These are phyloP conservation scores for Myzus persicae DNA, from an alignment of 1,140 invertebrate genomes.

Conservation along the genomic window DNA sequence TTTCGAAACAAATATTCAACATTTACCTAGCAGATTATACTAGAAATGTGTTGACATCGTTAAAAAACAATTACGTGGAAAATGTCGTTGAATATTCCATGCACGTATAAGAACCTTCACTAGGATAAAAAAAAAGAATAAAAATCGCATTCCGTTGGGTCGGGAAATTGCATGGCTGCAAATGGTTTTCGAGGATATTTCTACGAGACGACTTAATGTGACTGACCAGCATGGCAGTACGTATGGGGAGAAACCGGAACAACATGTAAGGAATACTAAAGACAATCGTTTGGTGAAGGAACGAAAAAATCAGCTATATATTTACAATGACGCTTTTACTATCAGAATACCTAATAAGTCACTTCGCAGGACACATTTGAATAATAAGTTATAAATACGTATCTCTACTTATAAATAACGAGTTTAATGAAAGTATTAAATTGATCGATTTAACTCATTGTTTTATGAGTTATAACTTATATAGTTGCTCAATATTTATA, in stretches of 20 bases:
- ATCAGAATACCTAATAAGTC: conserved; percentile 16
- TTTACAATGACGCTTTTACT: neutral
- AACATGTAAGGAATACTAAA: conserved; percentile 43
- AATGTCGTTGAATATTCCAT: neutral
- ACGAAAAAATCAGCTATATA: neutral
- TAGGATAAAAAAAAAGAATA: conserved; percentile 18
- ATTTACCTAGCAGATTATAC: neutral
- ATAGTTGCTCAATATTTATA: neutral
- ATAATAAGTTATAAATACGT: neutral
- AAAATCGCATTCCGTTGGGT: neutral
- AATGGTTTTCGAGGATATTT: conserved; percentile 43
- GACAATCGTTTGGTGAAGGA: neutral
- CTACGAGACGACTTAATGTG: conserved; percentile 48
- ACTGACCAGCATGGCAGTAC: conserved; percentile 13
- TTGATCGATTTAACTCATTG: neutral
- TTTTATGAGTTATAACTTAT: neutral
- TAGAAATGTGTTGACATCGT: neutral
- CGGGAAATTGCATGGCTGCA: conserved; percentile 21
- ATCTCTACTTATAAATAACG: neutral
- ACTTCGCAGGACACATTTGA: neutral
- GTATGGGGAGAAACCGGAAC: neutral
- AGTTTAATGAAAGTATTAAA: neutral
- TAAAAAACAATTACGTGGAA: conserved; percentile 48
- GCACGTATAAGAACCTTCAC: conserved; percentile 12
- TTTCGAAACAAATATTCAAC: neutral